Percentiles rank a stretch among this genome's conserved stretches.
These are phyloP conservation scores for Garrulus glandarius DNA, from an alignment of 2,797 vertebrate species.

Conservation along the genomic window DNA sequence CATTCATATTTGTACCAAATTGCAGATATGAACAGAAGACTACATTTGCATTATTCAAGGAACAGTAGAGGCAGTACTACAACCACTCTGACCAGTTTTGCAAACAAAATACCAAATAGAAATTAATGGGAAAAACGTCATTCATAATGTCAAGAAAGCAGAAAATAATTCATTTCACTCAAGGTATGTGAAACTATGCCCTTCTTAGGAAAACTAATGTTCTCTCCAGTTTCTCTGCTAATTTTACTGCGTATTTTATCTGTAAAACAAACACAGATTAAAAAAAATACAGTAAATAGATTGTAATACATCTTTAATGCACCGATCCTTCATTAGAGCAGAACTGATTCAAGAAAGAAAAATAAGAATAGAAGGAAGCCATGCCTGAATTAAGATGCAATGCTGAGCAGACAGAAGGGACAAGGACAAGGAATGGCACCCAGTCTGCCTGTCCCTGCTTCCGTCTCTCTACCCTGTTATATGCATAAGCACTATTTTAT, in stretches of 20 bases:
- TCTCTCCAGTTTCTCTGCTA: neutral
- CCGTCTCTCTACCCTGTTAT: neutral
- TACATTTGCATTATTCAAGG: neutral
- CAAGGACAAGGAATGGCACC: neutral
- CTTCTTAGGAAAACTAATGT: neutral
- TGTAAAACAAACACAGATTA: neutral
- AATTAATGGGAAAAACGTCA: neutral
- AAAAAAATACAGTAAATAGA: neutral
- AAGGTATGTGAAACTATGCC: neutral
- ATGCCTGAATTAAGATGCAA: neutral
- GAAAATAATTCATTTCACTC: neutral
- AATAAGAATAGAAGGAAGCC: neutral
- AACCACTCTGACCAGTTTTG: neutral
- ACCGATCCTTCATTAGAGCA: neutral
- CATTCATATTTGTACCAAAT: neutral
- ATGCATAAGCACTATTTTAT: neutral
- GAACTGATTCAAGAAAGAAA: neutral
- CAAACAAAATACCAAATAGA: neutral
- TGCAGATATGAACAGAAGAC: neutral
- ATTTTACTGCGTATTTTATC: neutral
- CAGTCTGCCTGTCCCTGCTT: neutral
- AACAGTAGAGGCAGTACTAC: neutral
- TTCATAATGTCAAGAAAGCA: neutral
- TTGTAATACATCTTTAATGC: neutral
- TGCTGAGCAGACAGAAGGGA: neutral